Base-by-base conservation (phyloP, 2,113 vertebrate species). In the Nymphicus hollandicus region DNA sequence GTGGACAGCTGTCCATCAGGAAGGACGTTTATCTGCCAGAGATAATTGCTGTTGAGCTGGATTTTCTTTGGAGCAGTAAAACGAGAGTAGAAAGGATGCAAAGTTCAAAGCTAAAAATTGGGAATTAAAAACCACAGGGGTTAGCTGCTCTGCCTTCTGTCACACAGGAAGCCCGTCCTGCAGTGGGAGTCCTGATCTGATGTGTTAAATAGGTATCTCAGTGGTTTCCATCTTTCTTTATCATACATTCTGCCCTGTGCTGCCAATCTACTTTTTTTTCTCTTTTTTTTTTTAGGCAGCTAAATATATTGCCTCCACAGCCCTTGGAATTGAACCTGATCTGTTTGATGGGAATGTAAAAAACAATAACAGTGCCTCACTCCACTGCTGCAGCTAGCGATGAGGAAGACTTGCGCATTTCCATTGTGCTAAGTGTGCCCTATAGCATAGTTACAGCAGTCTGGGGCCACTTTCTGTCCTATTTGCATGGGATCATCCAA, bases 21-120 rank as follows among this genome's bases (percentile, higher is more conserved):
- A 87, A 39, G 14, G 47, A 8, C 31, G 72, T 0, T 81, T 65
- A 50, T 69, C 83, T 64, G 65, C 61, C 4, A 7, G 41, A 81
- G 28, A 20, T 69, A 77, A 76, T 86, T 79, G 65, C 76, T 64
- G 6, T 88, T 49, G 82, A 81, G 39, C 47, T 84, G 77, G 13
- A 46, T 56, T 68, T n/a, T 49, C 56, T 81, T 66, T 61, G 65
- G 52, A 87, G 24, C 44, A 92, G 73, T 11, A 39, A 76, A 93
- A 69, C 55, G 31, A 43, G 68, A 79, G 61, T 76, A 77, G 52
- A 94, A 91, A 90, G 41, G 29, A 76, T 25, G 6, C 44, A 53
- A 76, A 83, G 53, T 91, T 92, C 77, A 94, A 89, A 94, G 77
- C 33, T 91, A 72, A 89, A 86, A 90, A n/a, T 2, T 31, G n/a